These are phyloP conservation scores for Dendrolimus houi DNA, from an alignment of 2,888 invertebrate genomes.

Conservation along the genomic window DNA sequence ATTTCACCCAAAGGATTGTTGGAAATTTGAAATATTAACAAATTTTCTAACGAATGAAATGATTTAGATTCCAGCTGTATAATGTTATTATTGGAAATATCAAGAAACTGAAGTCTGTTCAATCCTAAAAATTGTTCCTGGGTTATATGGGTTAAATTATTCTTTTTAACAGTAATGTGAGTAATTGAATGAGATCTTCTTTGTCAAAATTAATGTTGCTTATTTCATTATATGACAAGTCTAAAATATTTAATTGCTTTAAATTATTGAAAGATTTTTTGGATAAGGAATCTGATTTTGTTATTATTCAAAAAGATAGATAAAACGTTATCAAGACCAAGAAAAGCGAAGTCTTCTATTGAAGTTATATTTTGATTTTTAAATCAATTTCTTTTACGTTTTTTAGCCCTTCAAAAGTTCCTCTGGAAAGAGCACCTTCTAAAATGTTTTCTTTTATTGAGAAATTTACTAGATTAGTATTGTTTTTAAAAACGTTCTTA, in stretches of 20 bases:
- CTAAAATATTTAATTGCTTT: constrained; percentile 24
- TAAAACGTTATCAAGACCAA: constrained; percentile 26
- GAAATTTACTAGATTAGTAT: constrained; percentile 27
- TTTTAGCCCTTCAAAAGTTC: constrained; percentile 41
- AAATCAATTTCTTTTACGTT: constrained; percentile 30
- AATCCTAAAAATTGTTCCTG: constrained; percentile 29
- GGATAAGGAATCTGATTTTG: constrained; percentile 25
- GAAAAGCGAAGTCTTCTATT: constrained; percentile 43
- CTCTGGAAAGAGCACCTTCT: constrained; percentile 32
- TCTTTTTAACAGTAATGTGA: constrained; percentile 30
- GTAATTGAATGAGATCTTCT: constrained; percentile 31
- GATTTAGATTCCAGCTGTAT: constrained; percentile 29
- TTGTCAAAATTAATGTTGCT: constrained; percentile 34
- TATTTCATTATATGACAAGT: constrained; percentile 46
- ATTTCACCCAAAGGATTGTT: constrained; percentile 38
- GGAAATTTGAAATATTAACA: constrained; percentile 39
- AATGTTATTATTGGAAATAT: constrained; percentile 47
- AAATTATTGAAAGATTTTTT: constrained; percentile 33
- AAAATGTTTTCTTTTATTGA: constrained; percentile 32
- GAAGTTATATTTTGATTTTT: constrained; percentile 31
- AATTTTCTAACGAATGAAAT: constrained; percentile 29
- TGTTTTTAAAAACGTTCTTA: constrained; percentile 35
- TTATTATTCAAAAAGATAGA: constrained; percentile 40
- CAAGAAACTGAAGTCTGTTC: constrained; percentile 31
- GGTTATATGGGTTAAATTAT: constrained; percentile 32